A percentile compares a stretch with the other conserved stretches of the same genome.
Evolutionary conservation across 1,140 invertebrate genomes (phyloP).

Genomic region (Octopus sinensis): DNA sequence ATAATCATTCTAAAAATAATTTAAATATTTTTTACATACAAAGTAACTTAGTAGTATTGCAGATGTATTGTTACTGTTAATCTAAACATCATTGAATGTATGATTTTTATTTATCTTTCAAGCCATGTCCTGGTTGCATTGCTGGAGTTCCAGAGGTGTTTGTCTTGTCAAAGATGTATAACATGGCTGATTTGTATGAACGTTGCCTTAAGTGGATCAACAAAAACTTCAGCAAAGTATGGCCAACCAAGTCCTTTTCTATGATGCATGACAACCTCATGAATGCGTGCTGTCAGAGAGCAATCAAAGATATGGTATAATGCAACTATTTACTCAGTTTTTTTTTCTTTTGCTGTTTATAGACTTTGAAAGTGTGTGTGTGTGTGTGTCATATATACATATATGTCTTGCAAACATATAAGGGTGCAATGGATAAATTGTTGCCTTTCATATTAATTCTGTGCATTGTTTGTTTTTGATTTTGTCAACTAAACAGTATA

Average conservation of each 20-base stretch:
- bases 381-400: too few species aligned
- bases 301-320: constrained; percentile 69
- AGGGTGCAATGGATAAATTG: too few species aligned
- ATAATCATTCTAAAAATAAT: too few species aligned
- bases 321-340: neutral
- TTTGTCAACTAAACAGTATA: too few species aligned
- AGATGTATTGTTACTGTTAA: too few species aligned
- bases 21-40: too few species aligned
- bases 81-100: too few species aligned
- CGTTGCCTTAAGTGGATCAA: constrained; percentile 83
- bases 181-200: constrained; percentile 80
- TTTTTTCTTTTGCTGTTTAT: neutral
- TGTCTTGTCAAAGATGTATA: constrained; percentile 76
- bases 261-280: constrained; percentile 75
- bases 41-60: too few species aligned
- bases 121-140: constrained; percentile 76
- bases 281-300: constrained; percentile 78
- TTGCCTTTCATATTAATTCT: too few species aligned
- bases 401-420: too few species aligned
- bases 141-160: constrained; percentile 79
- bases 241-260: constrained; percentile 82
- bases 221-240: constrained; percentile 77
- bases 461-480: too few species aligned
- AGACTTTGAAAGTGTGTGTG: neutral
- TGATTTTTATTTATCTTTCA: constrained; percentile 42